These are phyloP conservation scores for Colletes latitarsis DNA, from an alignment of 1,140 invertebrate genomes.

Conservation along the genomic window DNA sequence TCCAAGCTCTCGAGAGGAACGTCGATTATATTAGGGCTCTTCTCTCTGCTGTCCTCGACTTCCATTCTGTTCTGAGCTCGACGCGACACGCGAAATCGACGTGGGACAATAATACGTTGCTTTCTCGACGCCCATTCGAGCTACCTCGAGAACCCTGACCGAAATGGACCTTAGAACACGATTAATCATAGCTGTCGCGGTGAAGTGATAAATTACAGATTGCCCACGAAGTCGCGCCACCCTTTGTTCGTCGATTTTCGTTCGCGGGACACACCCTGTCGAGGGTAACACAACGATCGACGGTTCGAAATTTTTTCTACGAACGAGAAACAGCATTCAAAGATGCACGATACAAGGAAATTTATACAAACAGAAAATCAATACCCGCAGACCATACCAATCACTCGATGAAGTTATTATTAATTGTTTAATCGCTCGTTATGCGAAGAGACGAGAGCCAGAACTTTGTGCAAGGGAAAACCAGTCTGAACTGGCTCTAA, in stretches of 20 bases:
- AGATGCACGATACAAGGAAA: no score
- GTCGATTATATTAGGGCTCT: background rate
- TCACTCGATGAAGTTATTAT: no score
- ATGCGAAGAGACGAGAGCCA: background rate
- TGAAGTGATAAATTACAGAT: conserved; percentile 8
- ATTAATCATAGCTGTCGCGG: conserved; percentile 36
- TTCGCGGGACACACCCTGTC: background rate
- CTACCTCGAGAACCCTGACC: background rate
- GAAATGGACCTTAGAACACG: conserved; percentile 19
- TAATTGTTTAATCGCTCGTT: no score
- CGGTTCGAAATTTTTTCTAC: background rate
- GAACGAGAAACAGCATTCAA: background rate
- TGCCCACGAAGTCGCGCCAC: background rate
- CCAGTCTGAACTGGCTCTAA: background rate
- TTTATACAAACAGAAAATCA: no score
- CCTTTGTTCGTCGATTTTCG: background rate
- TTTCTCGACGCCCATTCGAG: background rate
- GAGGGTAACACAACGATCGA: background rate
- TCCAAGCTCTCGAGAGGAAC: no score
- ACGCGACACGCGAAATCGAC: no score
- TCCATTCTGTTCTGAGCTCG: no score
- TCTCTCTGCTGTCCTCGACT: background rate
- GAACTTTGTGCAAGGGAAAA: background rate
- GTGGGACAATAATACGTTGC: background rate
- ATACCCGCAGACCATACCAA: no score